Evolutionary conservation across 1,140 invertebrate genomes (phyloP), one percentile per base, ranked within the genome.

Genomic region (Drosophila parabipectinata): DNA sequence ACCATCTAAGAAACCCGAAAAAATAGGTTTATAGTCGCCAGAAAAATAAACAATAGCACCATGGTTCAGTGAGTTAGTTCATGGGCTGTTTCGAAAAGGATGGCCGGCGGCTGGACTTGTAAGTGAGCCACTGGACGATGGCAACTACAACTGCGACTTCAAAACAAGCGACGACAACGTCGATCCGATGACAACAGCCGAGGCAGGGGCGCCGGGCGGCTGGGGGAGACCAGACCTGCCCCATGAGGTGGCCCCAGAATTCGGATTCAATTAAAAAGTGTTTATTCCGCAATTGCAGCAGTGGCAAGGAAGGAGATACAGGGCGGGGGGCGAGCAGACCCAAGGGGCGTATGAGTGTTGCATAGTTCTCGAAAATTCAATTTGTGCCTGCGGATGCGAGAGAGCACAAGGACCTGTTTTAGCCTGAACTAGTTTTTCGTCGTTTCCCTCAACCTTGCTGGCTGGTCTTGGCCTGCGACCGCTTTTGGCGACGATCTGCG

Each of bases 211-310:
- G 53, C 39, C 6, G n/a, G 24, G 34, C 18, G 5, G 24, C 39
- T 14, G 24, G 14, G 39, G n/a, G 12, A n/a, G 21, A 30, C 6
- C 8, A 55, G 10, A 12, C 15, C 10, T 12, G 34, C 34, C 34
- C 34, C 34, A 37, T 37, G 34, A 37, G 34, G 34, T 37, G 34
- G 34, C 34, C 34, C 34, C 34, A 87, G 84, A 88, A 87, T 88
- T 88, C 83, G 83, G 79, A 87, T 87, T 87, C 83, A 87, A 87
- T 87, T 87, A 87, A 87, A 87, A 87, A 87, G 76, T 84, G 84
- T 87, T 87, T 87, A 87, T 87, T 87, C 82, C 74, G 76, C 83
- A 87, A 83, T 88, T 88, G 79, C 63, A 63, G 57, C 60, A 18
- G 50, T 8, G 15, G 28, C 37, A 1, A 6, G n/a, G 47, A 57